Conservation (phyloP, 2,113 vertebrate genomes). For the Rattus norvegicus region DNA sequence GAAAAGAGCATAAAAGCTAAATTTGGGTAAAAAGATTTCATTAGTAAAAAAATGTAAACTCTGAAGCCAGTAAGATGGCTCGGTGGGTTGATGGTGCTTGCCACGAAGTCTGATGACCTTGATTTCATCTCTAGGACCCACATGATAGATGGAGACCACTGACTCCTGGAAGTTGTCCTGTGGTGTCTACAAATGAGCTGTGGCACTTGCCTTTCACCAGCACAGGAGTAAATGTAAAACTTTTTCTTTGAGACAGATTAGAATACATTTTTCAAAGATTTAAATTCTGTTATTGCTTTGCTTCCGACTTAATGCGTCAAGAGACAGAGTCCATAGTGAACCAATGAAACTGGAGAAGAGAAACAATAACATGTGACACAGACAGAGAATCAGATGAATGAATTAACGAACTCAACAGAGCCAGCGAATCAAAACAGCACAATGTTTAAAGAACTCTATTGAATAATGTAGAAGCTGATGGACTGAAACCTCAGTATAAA, state of each 20-base stretch:
- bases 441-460: constrained; percentile 10
- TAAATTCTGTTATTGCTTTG: background rate
- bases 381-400: background rate
- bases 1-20: constrained; percentile 1
- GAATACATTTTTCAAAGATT: background rate
- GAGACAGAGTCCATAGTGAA: background rate
- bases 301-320: background rate
- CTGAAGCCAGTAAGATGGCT: background rate
- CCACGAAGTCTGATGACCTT: background rate
- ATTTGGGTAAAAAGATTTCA: background rate
- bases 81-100: background rate
- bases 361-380: background rate
- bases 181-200: background rate
- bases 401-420: background rate
- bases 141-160: background rate
- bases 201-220: too few relatives aligned
- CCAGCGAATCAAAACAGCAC: background rate
- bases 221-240: background rate
- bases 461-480: background rate
- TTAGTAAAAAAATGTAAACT: constrained; percentile 13
- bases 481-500: background rate
- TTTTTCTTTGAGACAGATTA: background rate
- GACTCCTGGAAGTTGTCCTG: background rate
- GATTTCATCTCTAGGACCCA: background rate
- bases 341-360: background rate